Evolutionary conservation across 2,888 invertebrate genomes (phyloP).

Genomic region (Isoperla grammatica): DNA sequence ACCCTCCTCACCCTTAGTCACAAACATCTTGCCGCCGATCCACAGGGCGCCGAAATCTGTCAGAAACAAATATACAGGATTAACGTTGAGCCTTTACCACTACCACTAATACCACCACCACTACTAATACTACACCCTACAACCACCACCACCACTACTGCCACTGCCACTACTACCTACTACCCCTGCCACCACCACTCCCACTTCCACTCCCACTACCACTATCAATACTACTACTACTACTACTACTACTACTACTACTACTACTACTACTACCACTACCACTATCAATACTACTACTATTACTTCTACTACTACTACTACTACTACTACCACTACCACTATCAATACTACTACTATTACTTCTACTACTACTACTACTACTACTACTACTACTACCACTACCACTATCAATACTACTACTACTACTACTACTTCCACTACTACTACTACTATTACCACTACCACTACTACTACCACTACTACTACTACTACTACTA

Average conservation of each 20-base stretch:
- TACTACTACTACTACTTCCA: background rate
- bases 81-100: background rate
- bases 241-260: constrained; percentile 9
- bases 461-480: constrained; percentile 3
- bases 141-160: background rate
- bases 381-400: constrained; percentile 9
- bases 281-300: constrained; percentile 4
- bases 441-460: constrained; percentile 4
- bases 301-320: constrained; percentile 1
- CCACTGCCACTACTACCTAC: constrained; percentile 8
- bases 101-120: background rate
- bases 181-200: constrained; percentile 1
- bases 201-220: constrained; percentile 8
- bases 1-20: too few relatives aligned
- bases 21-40: too few relatives aligned
- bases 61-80: too few relatives aligned
- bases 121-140: constrained; percentile 9
- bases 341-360: constrained; percentile 16
- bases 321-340: constrained; percentile 1
- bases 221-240: background rate
- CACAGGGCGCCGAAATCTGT: too few relatives aligned
- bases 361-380: constrained; percentile 7
- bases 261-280: constrained; percentile 4
- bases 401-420: constrained; percentile 14
- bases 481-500: constrained; percentile 4